A percentile compares a stretch with the other conserved stretches of the same genome.
Conservation (phyloP, 2,113 vertebrate genomes). For the Gadus chalcogrammus region DNA sequence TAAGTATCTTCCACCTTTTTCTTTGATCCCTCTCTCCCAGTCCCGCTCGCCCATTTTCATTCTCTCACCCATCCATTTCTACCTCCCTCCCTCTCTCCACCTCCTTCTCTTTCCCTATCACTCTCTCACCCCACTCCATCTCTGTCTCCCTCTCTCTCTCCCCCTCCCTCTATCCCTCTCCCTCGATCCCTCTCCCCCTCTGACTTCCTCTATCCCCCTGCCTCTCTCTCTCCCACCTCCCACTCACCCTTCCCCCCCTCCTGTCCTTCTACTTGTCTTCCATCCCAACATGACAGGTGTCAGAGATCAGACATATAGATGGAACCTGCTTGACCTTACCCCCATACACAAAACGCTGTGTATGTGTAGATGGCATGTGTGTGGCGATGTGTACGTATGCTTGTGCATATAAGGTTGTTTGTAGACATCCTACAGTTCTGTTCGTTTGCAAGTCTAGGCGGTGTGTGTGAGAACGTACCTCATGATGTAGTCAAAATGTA, state of each 20-base stretch:
- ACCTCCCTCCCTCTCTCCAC: not conserved
- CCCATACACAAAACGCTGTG: not conserved
- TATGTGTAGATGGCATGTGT: not conserved
- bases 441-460: too few species aligned
- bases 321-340: not conserved
- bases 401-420: not conserved
- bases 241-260: not conserved
- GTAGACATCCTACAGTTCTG: not conserved
- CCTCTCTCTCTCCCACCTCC: not conserved
- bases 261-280: not conserved
- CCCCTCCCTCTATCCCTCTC: not conserved
- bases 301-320: not conserved
- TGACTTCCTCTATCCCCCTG: not conserved
- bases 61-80: not conserved
- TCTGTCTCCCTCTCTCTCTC: slow-evolving; percentile 4
- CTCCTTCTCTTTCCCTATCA: slow-evolving; percentile 20
- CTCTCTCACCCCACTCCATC: slow-evolving; percentile 16
- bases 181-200: slow-evolving; percentile 13
- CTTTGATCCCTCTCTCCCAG: slow-evolving; percentile 20
- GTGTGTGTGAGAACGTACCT: not conserved
- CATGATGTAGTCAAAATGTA: not conserved
- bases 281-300: slow-evolving; percentile 19
- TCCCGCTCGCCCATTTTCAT: not conserved
- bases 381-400: not conserved
- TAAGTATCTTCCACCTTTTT: not conserved